Conservation (phyloP, 1,140 invertebrate genomes). For the Gryon sp. region DNA sequence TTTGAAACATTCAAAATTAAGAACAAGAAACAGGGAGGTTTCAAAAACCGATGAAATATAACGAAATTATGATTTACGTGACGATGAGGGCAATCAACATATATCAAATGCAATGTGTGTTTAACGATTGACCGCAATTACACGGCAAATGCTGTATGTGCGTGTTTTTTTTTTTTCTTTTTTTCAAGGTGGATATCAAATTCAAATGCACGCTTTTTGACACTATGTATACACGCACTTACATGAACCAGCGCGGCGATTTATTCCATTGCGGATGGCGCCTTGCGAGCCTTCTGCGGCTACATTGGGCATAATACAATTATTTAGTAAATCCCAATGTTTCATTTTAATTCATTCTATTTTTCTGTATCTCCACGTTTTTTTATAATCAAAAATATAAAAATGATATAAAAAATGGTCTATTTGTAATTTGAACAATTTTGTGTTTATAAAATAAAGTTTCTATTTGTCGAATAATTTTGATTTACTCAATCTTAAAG, state of each 20-base stretch:
- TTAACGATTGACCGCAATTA: slow-evolving; percentile 2
- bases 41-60: slow-evolving; percentile 25
- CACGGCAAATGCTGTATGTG: slow-evolving; percentile 42
- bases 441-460: no score
- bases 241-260: slow-evolving; percentile 77
- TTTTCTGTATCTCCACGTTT: no score
- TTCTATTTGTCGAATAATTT: no score
- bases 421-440: no score
- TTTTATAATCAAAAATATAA: no score
- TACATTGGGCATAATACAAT: slow-evolving; percentile 73
- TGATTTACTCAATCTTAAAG: no score
- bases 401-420: no score
- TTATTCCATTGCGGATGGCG: slow-evolving; percentile 76
- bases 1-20: slow-evolving; percentile 27
- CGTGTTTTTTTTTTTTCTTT: no score
- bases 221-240: slow-evolving; percentile 74
- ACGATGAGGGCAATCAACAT: slow-evolving; percentile 53
- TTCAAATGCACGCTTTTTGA: slow-evolving; percentile 63
- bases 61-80: slow-evolving; percentile 50
- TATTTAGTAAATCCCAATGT: slow-evolving; percentile 63
- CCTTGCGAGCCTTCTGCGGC: slow-evolving; percentile 78
- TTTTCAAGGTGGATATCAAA: slow-evolving; percentile 51
- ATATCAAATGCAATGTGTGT: slow-evolving; percentile 45
- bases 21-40: slow-evolving; percentile 28
- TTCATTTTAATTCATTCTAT: not conserved